Evolutionary conservation across 1,140 invertebrate genomes (phyloP).

Genomic region (Nautilus pompilius): DNA sequence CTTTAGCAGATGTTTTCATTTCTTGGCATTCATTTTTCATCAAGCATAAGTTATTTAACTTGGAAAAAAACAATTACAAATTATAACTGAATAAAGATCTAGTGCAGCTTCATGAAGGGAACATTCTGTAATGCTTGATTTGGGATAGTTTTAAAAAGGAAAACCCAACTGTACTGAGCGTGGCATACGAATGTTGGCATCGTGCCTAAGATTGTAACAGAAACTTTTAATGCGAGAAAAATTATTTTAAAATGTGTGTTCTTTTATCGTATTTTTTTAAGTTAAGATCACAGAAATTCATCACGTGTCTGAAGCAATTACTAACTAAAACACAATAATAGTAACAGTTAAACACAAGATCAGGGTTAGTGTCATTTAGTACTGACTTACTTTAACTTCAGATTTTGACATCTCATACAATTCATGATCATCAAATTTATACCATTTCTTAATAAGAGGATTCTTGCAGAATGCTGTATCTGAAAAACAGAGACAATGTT

Average conservation of each 20-base stretch:
- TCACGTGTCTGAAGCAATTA: background rate
- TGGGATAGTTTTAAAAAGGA: no score
- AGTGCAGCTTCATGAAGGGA: no score
- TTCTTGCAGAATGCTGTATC: slow-evolving; percentile 74
- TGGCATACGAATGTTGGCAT: no score
- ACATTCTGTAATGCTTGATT: no score
- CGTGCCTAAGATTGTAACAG: background rate
- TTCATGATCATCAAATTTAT: slow-evolving; percentile 85
- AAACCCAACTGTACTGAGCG: no score
- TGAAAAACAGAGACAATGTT: slow-evolving; percentile 24
- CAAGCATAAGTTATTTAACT: background rate
- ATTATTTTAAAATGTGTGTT: background rate
- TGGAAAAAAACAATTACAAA: background rate
- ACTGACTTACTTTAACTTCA: slow-evolving; percentile 62
- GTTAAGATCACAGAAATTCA: background rate
- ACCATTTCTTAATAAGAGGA: slow-evolving; percentile 69
- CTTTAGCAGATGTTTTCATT: background rate
- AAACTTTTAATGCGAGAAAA: background rate
- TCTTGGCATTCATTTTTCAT: background rate
- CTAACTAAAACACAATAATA: background rate
- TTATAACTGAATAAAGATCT: background rate
- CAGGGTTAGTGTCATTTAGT: background rate
- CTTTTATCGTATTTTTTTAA: background rate
- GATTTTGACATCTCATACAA: slow-evolving; percentile 69
- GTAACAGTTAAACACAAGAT: background rate